These are phyloP conservation scores for Gymnobelideus leadbeateri DNA, from an alignment of 2,113 vertebrate species.

Conservation along the genomic window DNA sequence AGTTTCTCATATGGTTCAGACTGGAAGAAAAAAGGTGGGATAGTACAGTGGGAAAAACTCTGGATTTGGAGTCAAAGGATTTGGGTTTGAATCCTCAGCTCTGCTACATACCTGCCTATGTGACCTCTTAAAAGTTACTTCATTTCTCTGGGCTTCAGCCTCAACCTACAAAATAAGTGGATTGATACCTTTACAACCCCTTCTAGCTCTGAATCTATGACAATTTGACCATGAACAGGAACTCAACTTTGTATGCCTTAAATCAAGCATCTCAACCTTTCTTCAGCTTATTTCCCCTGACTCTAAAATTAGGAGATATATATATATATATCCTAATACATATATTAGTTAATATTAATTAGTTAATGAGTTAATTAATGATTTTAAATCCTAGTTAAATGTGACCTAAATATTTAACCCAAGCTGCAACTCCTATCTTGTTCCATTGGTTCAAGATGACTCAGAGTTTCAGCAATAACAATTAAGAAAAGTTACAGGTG, in stretches of 20 bases:
- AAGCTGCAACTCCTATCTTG: constrained; percentile 4
- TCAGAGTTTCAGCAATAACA: constrained; percentile 47
- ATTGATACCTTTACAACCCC: not conserved
- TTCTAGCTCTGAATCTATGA: not conserved
- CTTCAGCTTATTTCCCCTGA: not conserved
- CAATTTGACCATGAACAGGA: not conserved
- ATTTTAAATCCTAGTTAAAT: constrained; percentile 26
- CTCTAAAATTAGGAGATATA: constrained; percentile 55
- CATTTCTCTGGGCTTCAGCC: too few species aligned
- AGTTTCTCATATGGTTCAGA: too few species aligned
- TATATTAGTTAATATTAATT: too few species aligned
- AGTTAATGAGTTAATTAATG: constrained; percentile 57
- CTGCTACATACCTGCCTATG: too few species aligned
- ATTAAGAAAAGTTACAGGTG: not conserved
- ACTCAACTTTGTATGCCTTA: not conserved
- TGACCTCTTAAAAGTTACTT: too few species aligned
- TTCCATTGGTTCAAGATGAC: constrained; percentile 30
- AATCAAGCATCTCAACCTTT: constrained; percentile 17
- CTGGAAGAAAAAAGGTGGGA: too few species aligned
- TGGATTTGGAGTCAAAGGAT: too few species aligned
- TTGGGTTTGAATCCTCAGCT: too few species aligned
- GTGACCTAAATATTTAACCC: not conserved
- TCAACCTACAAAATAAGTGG: too few species aligned
- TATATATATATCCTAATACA: too few species aligned
- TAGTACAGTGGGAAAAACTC: too few species aligned